phyloP scores from a whole-genome alignment of 2,113 vertebrate genomes.

The Clupea harengus region DNA sequence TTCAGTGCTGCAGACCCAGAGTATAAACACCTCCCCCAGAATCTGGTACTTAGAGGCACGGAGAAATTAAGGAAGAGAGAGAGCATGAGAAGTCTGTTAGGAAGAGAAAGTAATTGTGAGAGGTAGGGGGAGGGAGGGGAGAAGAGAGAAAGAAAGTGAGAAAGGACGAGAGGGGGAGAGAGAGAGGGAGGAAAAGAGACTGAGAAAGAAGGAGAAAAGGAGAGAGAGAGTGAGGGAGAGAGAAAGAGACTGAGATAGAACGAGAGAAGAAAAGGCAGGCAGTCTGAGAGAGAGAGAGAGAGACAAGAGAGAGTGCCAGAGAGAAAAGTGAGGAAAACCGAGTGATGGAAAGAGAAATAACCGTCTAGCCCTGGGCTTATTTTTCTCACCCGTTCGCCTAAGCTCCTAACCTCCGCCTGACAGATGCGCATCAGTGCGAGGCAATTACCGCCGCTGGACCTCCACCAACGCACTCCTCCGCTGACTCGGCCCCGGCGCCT shows the following conservation, averaged over 20 bases:
- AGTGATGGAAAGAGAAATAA: not conserved
- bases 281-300: not conserved
- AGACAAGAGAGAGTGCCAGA: not conserved
- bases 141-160: not conserved
- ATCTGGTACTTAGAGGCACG: not conserved
- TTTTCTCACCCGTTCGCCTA: not conserved
- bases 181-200: not conserved
- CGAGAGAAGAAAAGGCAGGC: not conserved
- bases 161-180: not conserved
- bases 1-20: not conserved
- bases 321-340: not conserved
- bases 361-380: not conserved
- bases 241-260: not conserved
- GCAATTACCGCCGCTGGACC: not conserved
- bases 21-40: slow-evolving; percentile 7
- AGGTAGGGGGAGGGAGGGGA: not conserved
- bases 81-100: not conserved
- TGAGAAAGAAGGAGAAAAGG: not conserved
- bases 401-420: not conserved
- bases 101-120: not conserved
- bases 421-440: not conserved
- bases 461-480: not conserved
- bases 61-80: no score
- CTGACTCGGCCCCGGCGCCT: not conserved
- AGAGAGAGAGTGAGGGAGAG: not conserved